Base-by-base conservation (phyloP, 2,797 vertebrate genomes). In the Coracias cyanogaster region DNA sequence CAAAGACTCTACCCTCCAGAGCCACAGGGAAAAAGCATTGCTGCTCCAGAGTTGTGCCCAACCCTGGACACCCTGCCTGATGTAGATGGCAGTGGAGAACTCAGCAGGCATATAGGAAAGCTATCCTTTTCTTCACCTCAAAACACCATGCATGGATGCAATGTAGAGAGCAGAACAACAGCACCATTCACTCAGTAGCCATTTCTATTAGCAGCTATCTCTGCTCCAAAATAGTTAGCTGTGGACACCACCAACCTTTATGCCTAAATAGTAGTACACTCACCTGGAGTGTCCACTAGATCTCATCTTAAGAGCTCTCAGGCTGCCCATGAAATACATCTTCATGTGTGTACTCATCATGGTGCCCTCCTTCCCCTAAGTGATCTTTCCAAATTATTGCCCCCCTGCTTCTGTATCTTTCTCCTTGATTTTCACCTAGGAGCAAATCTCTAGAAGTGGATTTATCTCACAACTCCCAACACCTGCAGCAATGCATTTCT, bases 171-270 rank as follows among this genome's bases (percentile, higher is more conserved):
- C 62, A 86, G 54, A 57, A 60, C 28, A 70, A 6, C 20, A 48
- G 61, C 37, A 69, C 33, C 35, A 7, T 35, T 28, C 22, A 43
- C 43, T 28, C 28, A 21, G 21, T 2, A 55, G 19, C 19, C 3
- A 1, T 48, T 85, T n/a, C 35, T 55, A 6, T 19, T 20, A 70
- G 76, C 43, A 82, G 76, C 46, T 77, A 83, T 37, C 39, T 43
- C 55, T 2, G 3, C 43, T 71, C 17, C 58, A 69, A 65, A 69
- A 61, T 2, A 74, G 4, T 26, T 12, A 91, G 39, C 48, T 43
- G 9, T 39, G 39, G 13, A 51, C 35, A 46, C 14, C 2, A 0
- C 14, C 2, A 0, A 35, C 12, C 41, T 58, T 24, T 12, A 51
- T 13, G 26, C 41, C 43, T 70, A 51, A 46, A 35, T 5, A 33